Base-by-base conservation (phyloP, 2,113 vertebrate species). In the Tachysurus vachellii region DNA sequence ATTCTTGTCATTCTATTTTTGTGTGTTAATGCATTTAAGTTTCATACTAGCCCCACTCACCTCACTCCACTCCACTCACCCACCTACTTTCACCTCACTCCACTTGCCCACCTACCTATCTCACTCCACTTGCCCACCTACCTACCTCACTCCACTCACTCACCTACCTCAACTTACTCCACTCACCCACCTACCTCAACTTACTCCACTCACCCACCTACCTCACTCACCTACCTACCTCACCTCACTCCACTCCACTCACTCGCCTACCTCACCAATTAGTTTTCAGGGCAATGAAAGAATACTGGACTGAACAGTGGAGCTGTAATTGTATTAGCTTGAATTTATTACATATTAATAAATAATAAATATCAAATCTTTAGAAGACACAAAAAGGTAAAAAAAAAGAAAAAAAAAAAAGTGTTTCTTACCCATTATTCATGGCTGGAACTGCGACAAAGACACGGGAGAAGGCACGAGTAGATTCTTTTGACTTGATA, bases 401-500 rank as follows among this genome's bases (percentile, higher is more conserved):
- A 66, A 47, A 23, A 76, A 47, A 76, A 44, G 76, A 2, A 28
- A 62, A 77, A 2, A 76, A 50, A 50, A 50, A 50, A 50, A 66
- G 7, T 53, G 80, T 70, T 59, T n/a, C 53, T 68, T 91, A 97
- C 97, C 97, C 97, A 50, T 95, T 93, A 91, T 92, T 96, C 82
- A 93, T 95, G 23, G 96, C 96, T 13, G 97, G 97, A 84, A 98
- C 96, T 19, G 96, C 96, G 4, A 98, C 91, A 70, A 98, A 98
- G 0, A 97, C 96, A 14, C 97, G 94, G 5, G 96, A 96, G 91
- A 99, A 98, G 17, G 96, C 96, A 87, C 95, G 95, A 36, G 97
- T 93, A 6, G 94, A 92, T 75, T 98, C 96, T 28, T 95, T 90
- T 5, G 94, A 96, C 90, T 96, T 96, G 42, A 94, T 95, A 4